Conservation (phyloP, 2,888 invertebrate species). For the Stegana nigrithorax region DNA sequence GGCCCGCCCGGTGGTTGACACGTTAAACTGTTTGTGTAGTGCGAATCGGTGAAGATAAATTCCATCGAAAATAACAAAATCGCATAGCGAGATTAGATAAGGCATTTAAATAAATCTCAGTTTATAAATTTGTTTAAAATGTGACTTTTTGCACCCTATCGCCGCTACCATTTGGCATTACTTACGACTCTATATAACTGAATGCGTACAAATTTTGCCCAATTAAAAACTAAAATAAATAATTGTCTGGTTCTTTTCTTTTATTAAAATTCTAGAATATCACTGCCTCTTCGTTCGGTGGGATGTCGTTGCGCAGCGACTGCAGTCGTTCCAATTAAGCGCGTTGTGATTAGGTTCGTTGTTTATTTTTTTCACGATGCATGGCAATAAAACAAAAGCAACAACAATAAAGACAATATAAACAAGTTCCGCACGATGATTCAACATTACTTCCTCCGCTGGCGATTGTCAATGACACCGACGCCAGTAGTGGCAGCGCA, state of each 20-base stretch:
- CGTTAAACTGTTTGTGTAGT: too few species aligned
- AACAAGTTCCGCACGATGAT: constrained; percentile 55
- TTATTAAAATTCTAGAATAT: not conserved
- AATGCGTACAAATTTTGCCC: too few species aligned
- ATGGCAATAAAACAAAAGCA: constrained; percentile 16
- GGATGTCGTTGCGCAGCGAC: too few species aligned
- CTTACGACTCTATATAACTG: too few species aligned
- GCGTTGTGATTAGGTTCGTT: not conserved
- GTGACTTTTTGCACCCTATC: not conserved
- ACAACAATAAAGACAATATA: constrained; percentile 33
- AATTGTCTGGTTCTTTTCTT: too few species aligned
- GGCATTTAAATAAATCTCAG: constrained; percentile 35
- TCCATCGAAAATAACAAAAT: constrained; percentile 9
- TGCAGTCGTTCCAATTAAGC: not conserved
- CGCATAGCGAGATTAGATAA: constrained; percentile 34
- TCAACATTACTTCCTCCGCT: constrained; percentile 38
- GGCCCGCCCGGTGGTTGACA: too few species aligned
- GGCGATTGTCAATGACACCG: constrained; percentile 9
- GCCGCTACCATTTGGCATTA: too few species aligned
- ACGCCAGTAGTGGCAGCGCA: too few species aligned
- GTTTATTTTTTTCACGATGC: constrained; percentile 14
- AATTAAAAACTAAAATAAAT: too few species aligned
- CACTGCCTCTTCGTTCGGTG: too few species aligned
- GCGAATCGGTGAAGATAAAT: too few species aligned
- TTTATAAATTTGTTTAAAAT: constrained; percentile 36